Evolutionary conservation across 2,113 vertebrate species (phyloP).

Genomic region (Dipodomys ordii): DNA sequence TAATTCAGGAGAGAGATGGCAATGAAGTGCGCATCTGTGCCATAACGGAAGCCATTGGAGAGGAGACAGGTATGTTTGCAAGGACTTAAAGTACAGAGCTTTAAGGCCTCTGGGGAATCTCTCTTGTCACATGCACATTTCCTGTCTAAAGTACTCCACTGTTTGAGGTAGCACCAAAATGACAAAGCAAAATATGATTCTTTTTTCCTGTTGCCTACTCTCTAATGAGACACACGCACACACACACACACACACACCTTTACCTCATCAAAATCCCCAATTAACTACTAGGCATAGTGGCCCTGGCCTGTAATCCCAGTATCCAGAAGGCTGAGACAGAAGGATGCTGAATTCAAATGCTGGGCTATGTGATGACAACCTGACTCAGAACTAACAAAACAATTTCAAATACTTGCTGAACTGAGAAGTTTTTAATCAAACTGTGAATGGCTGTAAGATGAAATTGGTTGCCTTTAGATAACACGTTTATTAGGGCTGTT

Average conservation of each 20-base stretch:
- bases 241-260: no score
- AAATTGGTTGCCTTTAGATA: conserved; percentile 67
- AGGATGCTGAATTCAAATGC: not conserved
- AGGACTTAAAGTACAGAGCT: not conserved
- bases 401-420: conserved; percentile 54
- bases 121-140: not conserved
- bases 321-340: not conserved
- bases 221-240: no score
- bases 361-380: not conserved
- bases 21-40: not conserved
- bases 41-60: not conserved
- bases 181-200: not conserved
- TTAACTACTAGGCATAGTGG: not conserved
- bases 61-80: not conserved
- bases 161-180: not conserved
- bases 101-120: not conserved
- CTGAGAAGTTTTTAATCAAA: not conserved
- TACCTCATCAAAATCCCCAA: no score
- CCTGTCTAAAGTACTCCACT: not conserved
- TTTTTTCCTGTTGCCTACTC: not conserved
- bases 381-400: not conserved
- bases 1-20: not conserved
- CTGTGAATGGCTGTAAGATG: conserved; percentile 57
- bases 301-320: not conserved
- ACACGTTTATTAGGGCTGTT: conserved; percentile 50